These are phyloP conservation scores for Dynastes tityus DNA, from an alignment of 2,888 invertebrate genomes.

Conservation along the genomic window DNA sequence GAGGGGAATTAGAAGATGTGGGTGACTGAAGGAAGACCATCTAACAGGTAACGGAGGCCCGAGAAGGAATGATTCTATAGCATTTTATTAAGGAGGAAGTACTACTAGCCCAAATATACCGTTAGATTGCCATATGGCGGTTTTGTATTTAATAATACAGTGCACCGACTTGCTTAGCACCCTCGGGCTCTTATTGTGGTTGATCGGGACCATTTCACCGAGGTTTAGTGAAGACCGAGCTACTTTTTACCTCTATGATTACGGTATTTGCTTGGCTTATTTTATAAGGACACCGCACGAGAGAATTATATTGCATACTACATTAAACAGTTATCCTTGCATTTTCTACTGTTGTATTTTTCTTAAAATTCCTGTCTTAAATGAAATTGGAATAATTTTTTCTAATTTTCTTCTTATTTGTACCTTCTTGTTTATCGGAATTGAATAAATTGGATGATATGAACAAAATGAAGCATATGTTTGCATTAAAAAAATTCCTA, in stretches of 20 bases:
- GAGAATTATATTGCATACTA: too few relatives aligned
- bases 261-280: background rate
- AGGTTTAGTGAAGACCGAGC: constrained; percentile 4
- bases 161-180: constrained; percentile 14
- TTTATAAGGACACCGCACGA: too few relatives aligned
- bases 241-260: background rate
- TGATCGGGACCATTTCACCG: constrained; percentile 18
- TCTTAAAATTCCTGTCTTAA: background rate
- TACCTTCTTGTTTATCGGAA: too few relatives aligned
- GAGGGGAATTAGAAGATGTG: constrained; percentile 8
- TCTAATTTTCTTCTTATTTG: too few relatives aligned
- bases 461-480: too few relatives aligned
- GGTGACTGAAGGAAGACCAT: background rate
- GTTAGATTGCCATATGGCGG: constrained; percentile 46
- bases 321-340: background rate
- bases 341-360: too few relatives aligned
- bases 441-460: too few relatives aligned
- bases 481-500: too few relatives aligned
- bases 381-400: too few relatives aligned
- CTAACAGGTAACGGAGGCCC: constrained; percentile 24
- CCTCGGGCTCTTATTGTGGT: constrained; percentile 9
- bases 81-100: constrained; percentile 22
- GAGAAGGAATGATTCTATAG: constrained; percentile 3
- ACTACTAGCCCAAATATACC: constrained; percentile 34
- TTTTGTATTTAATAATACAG: constrained; percentile 27